Evolutionary conservation across 92 coral and sea anemone genomes (phyloP), one percentile per base, ranked within the genome.

Genomic region (Parazoanthus swiftii): DNA sequence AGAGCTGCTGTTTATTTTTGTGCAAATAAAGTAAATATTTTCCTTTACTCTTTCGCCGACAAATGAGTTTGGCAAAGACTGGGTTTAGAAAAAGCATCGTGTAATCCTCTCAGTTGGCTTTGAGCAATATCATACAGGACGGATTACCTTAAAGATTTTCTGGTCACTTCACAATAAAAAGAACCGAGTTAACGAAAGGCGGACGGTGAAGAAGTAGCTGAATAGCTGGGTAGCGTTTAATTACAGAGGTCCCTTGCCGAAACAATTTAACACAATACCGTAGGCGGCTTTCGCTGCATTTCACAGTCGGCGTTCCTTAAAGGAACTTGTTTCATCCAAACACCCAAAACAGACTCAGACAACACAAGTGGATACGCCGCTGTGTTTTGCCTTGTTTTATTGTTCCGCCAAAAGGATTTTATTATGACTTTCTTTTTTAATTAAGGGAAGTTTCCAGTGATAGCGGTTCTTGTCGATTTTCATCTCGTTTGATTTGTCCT

Each of bases 1-100:
- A 88, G 85, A 84, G 59, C 80, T 54, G 63, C 73, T 88, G 86
- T 74, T 92, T 88, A 85, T 79, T 86, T 89, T 89, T 80, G 90
- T 78, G 89, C 85, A 71, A 79, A 91, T 79, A 86, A 88, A 88
- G 92, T 93, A 89, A 93, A 94, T 93, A 93, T 89, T 89, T 76
- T 88, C 76, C 76, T 78, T 75, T 15, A 51, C 83, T 85, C 50
- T 88, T 79, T 80, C 71, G 85, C 86, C 90, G 81, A 72, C 87
- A 84, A 84, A 84, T 84, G 87, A 84, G 87, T 73, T 84, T 46
- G 79, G 87, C 79, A 84, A 84, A 84, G 77, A 84, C 36, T 46
- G 43, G 77, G 48, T 70, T 84, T 70, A 44, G 51, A 70, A 71
- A 23, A 44, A 5, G 35, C 26, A 42, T 29, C 18, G 21, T 66